Evolutionary conservation across 2,888 invertebrate genomes (phyloP).

Genomic region (Augiades crinisus): DNA sequence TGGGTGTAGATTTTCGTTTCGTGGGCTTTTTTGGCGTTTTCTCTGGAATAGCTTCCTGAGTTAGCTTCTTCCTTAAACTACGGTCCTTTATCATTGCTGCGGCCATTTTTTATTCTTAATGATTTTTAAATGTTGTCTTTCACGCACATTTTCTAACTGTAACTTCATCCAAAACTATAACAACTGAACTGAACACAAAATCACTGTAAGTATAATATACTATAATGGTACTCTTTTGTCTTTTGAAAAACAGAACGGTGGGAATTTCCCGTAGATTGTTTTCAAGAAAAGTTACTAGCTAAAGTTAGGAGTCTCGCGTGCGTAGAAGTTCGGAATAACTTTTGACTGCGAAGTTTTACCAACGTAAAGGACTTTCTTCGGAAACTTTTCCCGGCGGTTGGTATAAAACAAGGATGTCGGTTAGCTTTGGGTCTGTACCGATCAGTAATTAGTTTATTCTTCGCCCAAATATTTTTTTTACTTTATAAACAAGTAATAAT

Average conservation of each 20-base stretch:
- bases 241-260: conserved; percentile 30
- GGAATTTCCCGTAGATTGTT: conserved; percentile 51
- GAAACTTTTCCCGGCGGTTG: conserved; percentile 57
- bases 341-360: conserved; percentile 67
- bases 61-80: conserved; percentile 75
- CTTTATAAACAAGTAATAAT: too few relatives aligned
- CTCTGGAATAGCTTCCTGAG: conserved; percentile 71
- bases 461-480: not conserved
- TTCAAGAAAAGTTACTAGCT: conserved; percentile 59
- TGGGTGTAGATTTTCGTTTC: conserved; percentile 72
- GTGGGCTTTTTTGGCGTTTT: conserved; percentile 73
- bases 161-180: conserved; percentile 27
- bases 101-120: conserved; percentile 68
- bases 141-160: conserved; percentile 20
- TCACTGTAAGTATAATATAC: conserved; percentile 30
- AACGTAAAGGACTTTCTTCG: conserved; percentile 56
- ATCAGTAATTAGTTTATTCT: conserved; percentile 8
- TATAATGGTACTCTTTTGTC: conserved; percentile 42
- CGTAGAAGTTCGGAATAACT: conserved; percentile 67
- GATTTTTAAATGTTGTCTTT: conserved; percentile 27
- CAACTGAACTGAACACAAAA: conserved; percentile 27
- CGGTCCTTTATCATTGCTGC: conserved; percentile 80
- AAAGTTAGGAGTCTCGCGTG: conserved; percentile 58
- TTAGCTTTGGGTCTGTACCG: conserved; percentile 31
- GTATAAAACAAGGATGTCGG: conserved; percentile 33